Evolutionary conservation across 2,797 vertebrate genomes (phyloP).

Genomic region (Coccyzus lansbergi): DNA sequence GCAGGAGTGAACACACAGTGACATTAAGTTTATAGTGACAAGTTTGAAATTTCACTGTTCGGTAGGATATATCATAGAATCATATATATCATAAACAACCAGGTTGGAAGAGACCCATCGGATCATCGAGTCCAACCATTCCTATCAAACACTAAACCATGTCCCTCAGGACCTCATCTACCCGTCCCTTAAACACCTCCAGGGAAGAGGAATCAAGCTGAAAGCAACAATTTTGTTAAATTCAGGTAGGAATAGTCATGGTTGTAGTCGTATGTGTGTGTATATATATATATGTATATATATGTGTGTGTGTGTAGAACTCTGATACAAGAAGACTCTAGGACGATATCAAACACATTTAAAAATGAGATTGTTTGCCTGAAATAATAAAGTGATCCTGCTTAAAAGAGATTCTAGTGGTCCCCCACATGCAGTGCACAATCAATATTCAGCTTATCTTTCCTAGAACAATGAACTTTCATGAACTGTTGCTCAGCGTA

Average conservation of each 20-base stretch:
- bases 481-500: conserved; percentile 27
- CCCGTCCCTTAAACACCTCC: too few species aligned
- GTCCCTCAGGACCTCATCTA: too few species aligned
- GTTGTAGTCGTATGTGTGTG: neutral
- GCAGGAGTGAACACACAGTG: neutral
- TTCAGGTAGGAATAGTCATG: accelerated
- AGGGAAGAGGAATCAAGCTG: too few species aligned
- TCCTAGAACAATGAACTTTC: conserved; percentile 65
- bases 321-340: neutral
- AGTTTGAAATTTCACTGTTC: neutral
- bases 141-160: too few species aligned
- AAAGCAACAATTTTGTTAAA: neutral
- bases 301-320: neutral
- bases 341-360: neutral
- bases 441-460: conserved; percentile 52
- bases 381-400: conserved; percentile 38
- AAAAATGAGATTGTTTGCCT: conserved; percentile 28
- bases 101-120: too few species aligned
- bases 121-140: too few species aligned
- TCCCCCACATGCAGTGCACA: neutral
- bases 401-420: conserved; percentile 28
- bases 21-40: neutral
- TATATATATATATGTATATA: neutral
- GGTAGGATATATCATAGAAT: too few species aligned
- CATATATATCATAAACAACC: too few species aligned